These are phyloP conservation scores for Scaptodrosophila lebanonensis DNA, from an alignment of 1,140 invertebrate species.

Conservation along the genomic window DNA sequence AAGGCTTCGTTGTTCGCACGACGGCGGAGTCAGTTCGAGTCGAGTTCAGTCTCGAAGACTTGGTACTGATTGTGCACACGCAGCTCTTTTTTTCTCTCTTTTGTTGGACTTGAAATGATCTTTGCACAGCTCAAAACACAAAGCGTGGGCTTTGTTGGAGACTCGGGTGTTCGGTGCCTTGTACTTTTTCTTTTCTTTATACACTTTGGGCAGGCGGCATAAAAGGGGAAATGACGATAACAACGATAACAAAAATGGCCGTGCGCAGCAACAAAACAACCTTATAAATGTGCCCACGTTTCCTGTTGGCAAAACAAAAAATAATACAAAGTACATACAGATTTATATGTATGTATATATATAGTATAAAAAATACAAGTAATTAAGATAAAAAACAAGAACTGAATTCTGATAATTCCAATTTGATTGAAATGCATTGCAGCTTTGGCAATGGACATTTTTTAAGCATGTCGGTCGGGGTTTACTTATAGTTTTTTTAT, in stretches of 20 bases:
- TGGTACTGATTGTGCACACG: conserved; percentile 1
- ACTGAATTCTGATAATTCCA: too few relatives aligned
- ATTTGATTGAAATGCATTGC: too few relatives aligned
- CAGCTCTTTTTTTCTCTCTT: too few relatives aligned
- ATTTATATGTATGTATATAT: background rate
- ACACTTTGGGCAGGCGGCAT: conserved; percentile 42
- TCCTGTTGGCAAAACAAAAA: conserved; percentile 55
- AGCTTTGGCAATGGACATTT: too few relatives aligned
- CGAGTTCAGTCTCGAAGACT: too few relatives aligned
- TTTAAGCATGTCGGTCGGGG: too few relatives aligned
- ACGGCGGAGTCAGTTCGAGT: too few relatives aligned
- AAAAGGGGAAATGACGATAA: conserved; percentile 49
- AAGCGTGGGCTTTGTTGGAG: conserved; percentile 59
- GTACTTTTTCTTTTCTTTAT: background rate
- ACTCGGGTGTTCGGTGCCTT: background rate
- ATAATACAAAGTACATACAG: conserved; percentile 1
- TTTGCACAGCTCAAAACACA: conserved; percentile 43
- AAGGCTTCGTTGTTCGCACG: too few relatives aligned
- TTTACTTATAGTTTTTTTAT: too few relatives aligned
- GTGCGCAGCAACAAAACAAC: conserved; percentile 47
- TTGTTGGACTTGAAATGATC: too few relatives aligned
- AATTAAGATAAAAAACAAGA: too few relatives aligned
- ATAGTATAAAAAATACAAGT: conserved; percentile 2
- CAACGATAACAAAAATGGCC: too few relatives aligned
- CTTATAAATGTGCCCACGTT: conserved; percentile 55